Conservation (phyloP, 2,888 invertebrate species). For the Lapara coniferarum region DNA sequence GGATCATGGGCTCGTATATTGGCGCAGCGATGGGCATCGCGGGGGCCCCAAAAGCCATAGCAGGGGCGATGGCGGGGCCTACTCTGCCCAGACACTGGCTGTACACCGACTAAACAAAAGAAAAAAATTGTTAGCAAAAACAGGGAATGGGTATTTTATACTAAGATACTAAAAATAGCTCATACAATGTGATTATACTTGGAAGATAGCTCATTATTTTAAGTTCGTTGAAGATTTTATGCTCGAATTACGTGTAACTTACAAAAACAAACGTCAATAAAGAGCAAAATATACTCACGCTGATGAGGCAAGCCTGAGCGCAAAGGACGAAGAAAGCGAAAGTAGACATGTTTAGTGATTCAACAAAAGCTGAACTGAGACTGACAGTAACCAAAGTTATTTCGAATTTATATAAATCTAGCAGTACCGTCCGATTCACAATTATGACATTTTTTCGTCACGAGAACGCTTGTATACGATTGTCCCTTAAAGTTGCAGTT, state of each 20-base stretch:
- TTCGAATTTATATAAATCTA: not conserved
- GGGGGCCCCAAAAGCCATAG: conserved; percentile 23
- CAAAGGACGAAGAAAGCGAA: conserved; percentile 38
- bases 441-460: not conserved
- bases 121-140: not conserved
- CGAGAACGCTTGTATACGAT: conserved; percentile 15
- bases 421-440: not conserved
- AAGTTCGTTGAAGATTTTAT: too few relatives aligned
- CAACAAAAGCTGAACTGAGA: not conserved
- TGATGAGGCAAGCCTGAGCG: conserved; percentile 43
- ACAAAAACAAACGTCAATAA: not conserved
- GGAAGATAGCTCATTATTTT: too few relatives aligned
- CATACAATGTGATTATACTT: too few relatives aligned
- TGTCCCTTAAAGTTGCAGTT: not conserved
- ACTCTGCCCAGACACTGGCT: conserved; percentile 30
- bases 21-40: conserved; percentile 26
- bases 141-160: too few relatives aligned
- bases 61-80: conserved; percentile 16
- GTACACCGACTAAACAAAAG: conserved; percentile 28
- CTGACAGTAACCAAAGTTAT: not conserved
- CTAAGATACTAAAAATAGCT: too few relatives aligned
- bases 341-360: conserved; percentile 37
- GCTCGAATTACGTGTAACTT: not conserved
- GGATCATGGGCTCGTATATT: conserved; percentile 16
- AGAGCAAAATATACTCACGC: conserved; percentile 31